These are phyloP conservation scores for Motacilla tschutschensis DNA, from an alignment of 2,113 vertebrate species.

Conservation along the genomic window DNA sequence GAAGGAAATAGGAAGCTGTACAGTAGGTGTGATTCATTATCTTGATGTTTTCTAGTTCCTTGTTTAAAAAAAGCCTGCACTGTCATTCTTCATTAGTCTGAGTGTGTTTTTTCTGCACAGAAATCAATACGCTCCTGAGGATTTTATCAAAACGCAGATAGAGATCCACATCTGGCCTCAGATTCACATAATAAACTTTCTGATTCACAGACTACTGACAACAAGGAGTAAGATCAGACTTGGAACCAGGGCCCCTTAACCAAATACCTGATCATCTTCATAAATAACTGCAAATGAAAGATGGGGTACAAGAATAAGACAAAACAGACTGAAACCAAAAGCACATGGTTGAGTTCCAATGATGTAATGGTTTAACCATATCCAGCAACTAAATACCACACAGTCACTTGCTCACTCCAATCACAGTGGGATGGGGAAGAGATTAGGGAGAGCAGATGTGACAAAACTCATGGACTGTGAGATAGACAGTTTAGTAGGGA, in stretches of 20 bases:
- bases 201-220: background rate
- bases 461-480: background rate
- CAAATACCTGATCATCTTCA: background rate
- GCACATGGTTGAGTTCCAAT: background rate
- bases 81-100: background rate
- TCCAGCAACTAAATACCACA: background rate
- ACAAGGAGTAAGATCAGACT: background rate
- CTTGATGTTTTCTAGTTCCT: background rate
- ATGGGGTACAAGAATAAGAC: background rate
- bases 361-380: background rate
- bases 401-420: accelerated
- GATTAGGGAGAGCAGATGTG: accelerated
- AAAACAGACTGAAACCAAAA: background rate
- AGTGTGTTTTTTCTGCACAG: background rate
- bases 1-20: background rate
- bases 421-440: background rate
- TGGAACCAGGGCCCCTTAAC: background rate
- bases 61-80: background rate
- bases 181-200: background rate
- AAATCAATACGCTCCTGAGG: background rate
- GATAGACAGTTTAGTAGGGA: background rate
- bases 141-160: background rate
- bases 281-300: background rate
- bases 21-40: background rate
- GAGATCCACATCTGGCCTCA: background rate